Base-by-base conservation (phyloP, 2,113 vertebrate species). In the Salvelinus namaycush region DNA sequence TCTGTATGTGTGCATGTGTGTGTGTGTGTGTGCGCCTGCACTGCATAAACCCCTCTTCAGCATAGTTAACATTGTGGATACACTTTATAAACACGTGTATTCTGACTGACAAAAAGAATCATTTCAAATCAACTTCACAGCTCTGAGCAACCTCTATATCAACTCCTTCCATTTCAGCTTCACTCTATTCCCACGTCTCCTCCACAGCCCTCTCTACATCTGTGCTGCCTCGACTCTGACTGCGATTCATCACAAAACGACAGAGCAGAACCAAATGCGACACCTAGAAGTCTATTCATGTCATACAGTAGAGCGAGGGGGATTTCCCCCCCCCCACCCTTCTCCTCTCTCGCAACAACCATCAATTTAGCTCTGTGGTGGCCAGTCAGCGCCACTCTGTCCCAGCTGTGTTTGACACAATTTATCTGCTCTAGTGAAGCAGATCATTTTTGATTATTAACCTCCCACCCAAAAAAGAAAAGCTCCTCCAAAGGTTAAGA, bases 251-350 rank as follows among this genome's bases (percentile, higher is more conserved):
- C 89, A 89, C 80, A 72, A 72, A 80, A 86, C 84, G 77, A 88
- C 85, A 83, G 83, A 84, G 82, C 82, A 81, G 82, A 80, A 72
- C 67, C 31, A 80, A 73, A 75, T 1, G 29, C 81, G 84, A 92
- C 89, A 92, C 88, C 90, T 93, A 85, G 84, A 87, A 90, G 90
- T 92, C 90, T 93, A 91, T 94, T 93, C 90, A 92, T 93, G 92
- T 93, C 91, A 92, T 93, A 92, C 88, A 89, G 87, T 88, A 89
- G 81, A 88, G 78, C 67, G 81, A 44, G 39, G 39, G 39, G 39
- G 39, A 79, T 87, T 81, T 3, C 2, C 71, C 77, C 72, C 72
- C 29, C 89, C 90, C n/a, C n/a, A n/a, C n/a, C n/a, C 89, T 5
- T 49, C 68, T 48, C 39, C 83, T 89, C 83, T 80, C 75, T 86